Base-by-base conservation (phyloP, 2,797 vertebrate genomes). In the Mus caroli region DNA sequence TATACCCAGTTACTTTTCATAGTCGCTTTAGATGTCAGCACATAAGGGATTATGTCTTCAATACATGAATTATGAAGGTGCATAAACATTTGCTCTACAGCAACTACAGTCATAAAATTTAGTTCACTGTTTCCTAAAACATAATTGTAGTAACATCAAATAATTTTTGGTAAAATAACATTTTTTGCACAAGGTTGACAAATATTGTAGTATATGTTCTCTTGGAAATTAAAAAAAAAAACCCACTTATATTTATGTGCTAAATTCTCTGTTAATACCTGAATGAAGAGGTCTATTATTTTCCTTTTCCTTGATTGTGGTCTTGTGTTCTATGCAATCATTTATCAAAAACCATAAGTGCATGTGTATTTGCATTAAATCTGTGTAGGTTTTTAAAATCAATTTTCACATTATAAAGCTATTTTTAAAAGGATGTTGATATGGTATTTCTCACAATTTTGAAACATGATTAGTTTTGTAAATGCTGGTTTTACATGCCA, bases 211-310 rank as follows among this genome's bases (percentile, higher is more conserved):
- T 67, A 0, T 78, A 43, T 88, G 11, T 69, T 11, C 26, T 50
- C 17, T 90, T 94, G 26, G 43, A 95, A 89, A 73, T 54, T 73
- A 43, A 78, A 88, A 82, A 86, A 88, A 82, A 86, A 91, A 73
- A 14, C 3, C 2, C 13, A 54, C 37, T 12, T 60, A 6, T 88
- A 9, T 52, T 20, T 11, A 15, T 64, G 2, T 73, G 20, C 11
- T 37, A 88, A 88, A 46, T 90, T 84, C 12, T 56, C 31, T 84
- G 40, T 92, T 60, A 80, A 83, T 11, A 14, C 15, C 10, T 14
- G 34, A 77, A 9, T 46, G 52, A 92, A 34, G 22, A 92, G 15
- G 4, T 69, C 34, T 71, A 34, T 78, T 83, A 73, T 50, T 26
- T 82, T 40, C 52, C 8, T 67, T n/a, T 22, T 85, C 43, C 34